A percentile compares a stretch with the other conserved stretches of the same genome.
Conservation (phyloP, 2,113 vertebrate species). For the Cricetomys ansorgei region DNA sequence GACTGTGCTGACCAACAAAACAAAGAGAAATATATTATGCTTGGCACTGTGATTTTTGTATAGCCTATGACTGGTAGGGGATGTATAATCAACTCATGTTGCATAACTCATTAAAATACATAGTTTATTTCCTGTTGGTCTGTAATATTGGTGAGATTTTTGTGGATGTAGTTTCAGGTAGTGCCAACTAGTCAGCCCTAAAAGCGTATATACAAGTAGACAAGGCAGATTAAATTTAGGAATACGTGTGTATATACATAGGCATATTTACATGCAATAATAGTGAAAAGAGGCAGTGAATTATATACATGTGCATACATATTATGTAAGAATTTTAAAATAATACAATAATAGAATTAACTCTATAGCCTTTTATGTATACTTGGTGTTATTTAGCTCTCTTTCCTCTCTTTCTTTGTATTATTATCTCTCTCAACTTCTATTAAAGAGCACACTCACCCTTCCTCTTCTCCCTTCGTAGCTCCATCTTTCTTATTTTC, state of each 20-base stretch:
- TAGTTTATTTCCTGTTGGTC: too few relatives aligned
- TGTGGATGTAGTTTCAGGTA: too few relatives aligned
- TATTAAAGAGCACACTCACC: not conserved
- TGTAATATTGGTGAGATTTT: too few relatives aligned
- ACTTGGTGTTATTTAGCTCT: not conserved
- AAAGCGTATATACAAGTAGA: too few relatives aligned
- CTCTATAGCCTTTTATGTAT: not conserved
- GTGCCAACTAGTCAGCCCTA: too few relatives aligned
- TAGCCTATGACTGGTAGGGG: not conserved
- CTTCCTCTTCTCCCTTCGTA: not conserved
- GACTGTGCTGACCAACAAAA: not conserved
- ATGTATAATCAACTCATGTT: not conserved
- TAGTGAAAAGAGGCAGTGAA: too few relatives aligned
- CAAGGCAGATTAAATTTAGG: too few relatives aligned
- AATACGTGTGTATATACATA: too few relatives aligned
- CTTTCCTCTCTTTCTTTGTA: not conserved
- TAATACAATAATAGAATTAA: not conserved
- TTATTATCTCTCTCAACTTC: not conserved
- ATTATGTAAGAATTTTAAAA: not conserved
- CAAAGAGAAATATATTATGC: not conserved
- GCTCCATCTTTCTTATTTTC: not conserved
- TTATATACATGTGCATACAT: not conserved
- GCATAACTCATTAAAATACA: not conserved
- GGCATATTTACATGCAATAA: not conserved
- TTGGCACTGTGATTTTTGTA: not conserved